phyloP scores from a whole-genome alignment of 1,140 invertebrate species.

The Drosophila orosa region DNA sequence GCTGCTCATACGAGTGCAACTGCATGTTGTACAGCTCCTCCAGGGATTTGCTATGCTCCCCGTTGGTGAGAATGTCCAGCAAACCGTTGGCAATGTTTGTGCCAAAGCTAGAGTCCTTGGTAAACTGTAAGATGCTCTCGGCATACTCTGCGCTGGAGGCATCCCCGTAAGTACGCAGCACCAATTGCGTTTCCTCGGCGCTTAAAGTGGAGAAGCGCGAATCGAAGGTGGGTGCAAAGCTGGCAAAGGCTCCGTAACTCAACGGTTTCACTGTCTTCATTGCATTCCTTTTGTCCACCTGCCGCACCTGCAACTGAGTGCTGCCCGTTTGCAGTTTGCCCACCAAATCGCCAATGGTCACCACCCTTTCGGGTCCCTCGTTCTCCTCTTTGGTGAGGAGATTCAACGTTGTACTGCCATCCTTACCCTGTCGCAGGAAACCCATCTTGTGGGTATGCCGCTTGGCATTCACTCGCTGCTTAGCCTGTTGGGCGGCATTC shows the following conservation, averaged over 20 bases:
- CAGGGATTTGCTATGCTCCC: slow-evolving; percentile 92
- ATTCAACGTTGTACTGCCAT: slow-evolving; percentile 95
- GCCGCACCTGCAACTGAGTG: slow-evolving; percentile 87
- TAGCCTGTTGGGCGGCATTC: slow-evolving; percentile 74
- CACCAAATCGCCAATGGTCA: slow-evolving; percentile 92
- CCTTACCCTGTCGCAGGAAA: slow-evolving; percentile 91
- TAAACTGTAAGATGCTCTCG: slow-evolving; percentile 92
- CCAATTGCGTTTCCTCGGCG: slow-evolving; percentile 96
- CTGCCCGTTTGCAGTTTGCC: slow-evolving; percentile 94
- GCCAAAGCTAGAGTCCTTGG: slow-evolving; percentile 92
- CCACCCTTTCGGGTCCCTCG: slow-evolving; percentile 90
- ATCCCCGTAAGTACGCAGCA: slow-evolving; percentile 95
- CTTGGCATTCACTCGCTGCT: slow-evolving; percentile 74
- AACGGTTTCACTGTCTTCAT: slow-evolving; percentile 95
- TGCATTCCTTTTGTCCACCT: slow-evolving; percentile 95
- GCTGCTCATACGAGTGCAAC: slow-evolving; percentile 72
- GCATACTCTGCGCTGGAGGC: slow-evolving; percentile 95
- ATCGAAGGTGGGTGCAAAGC: slow-evolving; percentile 97
- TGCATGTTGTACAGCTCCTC: slow-evolving; percentile 85
- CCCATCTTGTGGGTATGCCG: slow-evolving; percentile 89
- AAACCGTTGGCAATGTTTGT: slow-evolving; percentile 93
- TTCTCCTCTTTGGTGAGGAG: slow-evolving; percentile 89
- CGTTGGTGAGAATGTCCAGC: slow-evolving; percentile 92
- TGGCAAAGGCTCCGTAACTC: slow-evolving; percentile 97
- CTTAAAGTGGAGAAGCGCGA: slow-evolving; percentile 97